Base-by-base conservation (phyloP, 2,113 vertebrate genomes). In the Oceanodroma tethys region DNA sequence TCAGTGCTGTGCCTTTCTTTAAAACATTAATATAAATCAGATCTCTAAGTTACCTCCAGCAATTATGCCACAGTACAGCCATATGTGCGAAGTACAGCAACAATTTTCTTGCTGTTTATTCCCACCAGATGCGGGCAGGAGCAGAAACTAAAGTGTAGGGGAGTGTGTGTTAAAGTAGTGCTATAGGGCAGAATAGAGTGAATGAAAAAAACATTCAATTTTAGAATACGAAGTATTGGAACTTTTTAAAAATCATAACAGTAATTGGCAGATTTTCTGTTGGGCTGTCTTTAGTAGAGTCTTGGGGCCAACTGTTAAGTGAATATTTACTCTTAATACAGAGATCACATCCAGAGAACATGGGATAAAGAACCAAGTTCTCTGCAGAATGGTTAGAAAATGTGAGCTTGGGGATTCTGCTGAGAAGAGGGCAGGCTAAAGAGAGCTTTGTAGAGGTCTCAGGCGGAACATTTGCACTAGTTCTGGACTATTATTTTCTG, bases 401-500 rank as follows among this genome's bases (percentile, higher is more conserved):
- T 40, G 19, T 60, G 68, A 86, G 34, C 16, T 74, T 0, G 0
- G 2, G 13, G n/a, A 56, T 94, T 81, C 38, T 83, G 3, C 32
- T 82, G 43, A 43, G 63, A 91, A 62, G 30, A 71, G 26, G 11
- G 4, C 23, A 87, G 32, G 56, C 19, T 81, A 58, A 53, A 45
- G 26, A 48, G 7, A 36, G n/a, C 36, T 71, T 86, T 89, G 6
- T 62, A 74, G 55, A 21, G 13, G 12, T 66, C 38, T 60, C 30
- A 36, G 16, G 34, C 2, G 3, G 45, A 66, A 48, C 34, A 25
- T 81, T 78, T 95, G 34, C 22, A 18, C 43, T 59, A 67, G 38
- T 82, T 95, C 17, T 86, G 71, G 52, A n/a, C 47, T 86, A 14
- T 74, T 86, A 14, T 74, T 88, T 90, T 81, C 70, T 90, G 47